Conservation (phyloP, 2,113 vertebrate genomes). For the Ophiodon elongatus region DNA sequence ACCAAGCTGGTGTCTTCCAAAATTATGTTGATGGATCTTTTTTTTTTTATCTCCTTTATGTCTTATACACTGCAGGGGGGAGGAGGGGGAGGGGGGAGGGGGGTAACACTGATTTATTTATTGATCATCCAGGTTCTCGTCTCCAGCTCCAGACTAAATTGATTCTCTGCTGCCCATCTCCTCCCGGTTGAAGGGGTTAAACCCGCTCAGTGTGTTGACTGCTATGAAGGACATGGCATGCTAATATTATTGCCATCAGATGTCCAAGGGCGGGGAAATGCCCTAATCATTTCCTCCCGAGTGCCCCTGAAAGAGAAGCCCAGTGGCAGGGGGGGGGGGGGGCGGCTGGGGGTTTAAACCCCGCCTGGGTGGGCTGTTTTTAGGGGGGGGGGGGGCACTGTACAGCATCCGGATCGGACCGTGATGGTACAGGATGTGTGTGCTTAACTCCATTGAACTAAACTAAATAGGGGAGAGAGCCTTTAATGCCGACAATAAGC, state of each 20-base stretch:
- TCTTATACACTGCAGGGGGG: too few species aligned
- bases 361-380: constrained; percentile 42
- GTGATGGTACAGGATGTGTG: constrained; percentile 70
- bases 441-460: constrained; percentile 72
- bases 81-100: too few species aligned
- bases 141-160: neutral
- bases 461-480: constrained; percentile 76
- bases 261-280: constrained; percentile 73
- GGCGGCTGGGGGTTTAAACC: constrained; percentile 35
- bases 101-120: too few species aligned
- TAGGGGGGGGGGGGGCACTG: neutral
- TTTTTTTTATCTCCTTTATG: neutral
- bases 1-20: neutral
- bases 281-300: constrained; percentile 72
- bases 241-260: constrained; percentile 81
- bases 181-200: constrained; percentile 40
- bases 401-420: constrained; percentile 66
- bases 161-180: constrained; percentile 12
- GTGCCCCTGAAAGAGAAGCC: constrained; percentile 71
- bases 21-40: neutral
- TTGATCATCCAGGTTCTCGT: too few species aligned
- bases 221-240: constrained; percentile 55
- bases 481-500: constrained; percentile 80
- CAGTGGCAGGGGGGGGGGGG: constrained; percentile 30
- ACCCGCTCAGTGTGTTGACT: constrained; percentile 31